These are phyloP conservation scores for Brachyopa scutellaris DNA, from an alignment of 2,888 invertebrate species.

Conservation along the genomic window DNA sequence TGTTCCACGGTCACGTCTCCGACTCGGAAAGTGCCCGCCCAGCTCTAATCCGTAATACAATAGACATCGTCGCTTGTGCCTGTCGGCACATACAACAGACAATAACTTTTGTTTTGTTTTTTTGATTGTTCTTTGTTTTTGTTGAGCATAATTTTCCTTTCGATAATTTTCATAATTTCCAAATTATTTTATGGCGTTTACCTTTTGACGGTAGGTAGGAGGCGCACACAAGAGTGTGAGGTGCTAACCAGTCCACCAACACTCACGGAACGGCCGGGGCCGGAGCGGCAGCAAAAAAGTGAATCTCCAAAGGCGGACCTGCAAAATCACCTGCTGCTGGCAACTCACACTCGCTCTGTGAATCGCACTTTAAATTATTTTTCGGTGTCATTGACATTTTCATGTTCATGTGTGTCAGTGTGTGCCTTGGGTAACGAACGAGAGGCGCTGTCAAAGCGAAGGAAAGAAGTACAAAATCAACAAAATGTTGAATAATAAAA, in stretches of 20 bases:
- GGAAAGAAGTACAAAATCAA: constrained; percentile 44
- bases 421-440: constrained; percentile 28
- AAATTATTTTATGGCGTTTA: constrained; percentile 24
- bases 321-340: constrained; percentile 34
- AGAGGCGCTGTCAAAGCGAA: constrained; percentile 17
- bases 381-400: constrained; percentile 65
- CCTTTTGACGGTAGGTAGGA: neutral
- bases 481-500: constrained; percentile 69
- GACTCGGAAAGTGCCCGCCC: constrained; percentile 19
- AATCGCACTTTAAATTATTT: constrained; percentile 40
- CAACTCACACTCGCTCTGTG: neutral
- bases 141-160: constrained; percentile 30
- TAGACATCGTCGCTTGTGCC: too few species aligned
- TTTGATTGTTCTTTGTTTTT: neutral
- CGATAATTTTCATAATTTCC: constrained; percentile 37
- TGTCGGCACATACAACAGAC: neutral
- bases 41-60: constrained; percentile 16
- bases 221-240: constrained; percentile 19
- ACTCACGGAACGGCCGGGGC: too few species aligned
- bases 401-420: too few species aligned
- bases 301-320: constrained; percentile 56
- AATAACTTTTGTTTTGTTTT: constrained; percentile 13
- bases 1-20: constrained; percentile 50
- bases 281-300: constrained; percentile 42
- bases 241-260: constrained; percentile 43